Conservation (phyloP, 2,113 vertebrate genomes). For the Xenotilapia flavipinnis region DNA sequence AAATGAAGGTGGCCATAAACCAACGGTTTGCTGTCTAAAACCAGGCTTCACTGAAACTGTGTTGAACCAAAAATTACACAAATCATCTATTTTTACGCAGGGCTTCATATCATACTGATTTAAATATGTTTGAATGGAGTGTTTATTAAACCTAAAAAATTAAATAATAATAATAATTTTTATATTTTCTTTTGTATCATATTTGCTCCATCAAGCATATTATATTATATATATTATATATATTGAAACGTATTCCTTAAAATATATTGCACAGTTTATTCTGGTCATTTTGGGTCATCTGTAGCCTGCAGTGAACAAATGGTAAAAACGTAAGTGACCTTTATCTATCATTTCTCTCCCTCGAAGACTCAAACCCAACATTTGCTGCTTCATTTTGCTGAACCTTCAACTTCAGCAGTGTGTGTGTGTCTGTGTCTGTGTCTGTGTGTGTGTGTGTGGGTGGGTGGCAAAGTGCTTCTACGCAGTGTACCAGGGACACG, state of each 20-base stretch:
- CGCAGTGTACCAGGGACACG: no score
- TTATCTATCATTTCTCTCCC: neutral
- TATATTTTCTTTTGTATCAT: neutral
- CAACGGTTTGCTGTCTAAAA: neutral
- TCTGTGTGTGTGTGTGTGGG: no score
- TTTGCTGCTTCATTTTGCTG: constrained; percentile 70
- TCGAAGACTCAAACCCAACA: neutral
- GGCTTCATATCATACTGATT: neutral
- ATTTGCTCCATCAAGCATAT: neutral
- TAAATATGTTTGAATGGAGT: neutral
- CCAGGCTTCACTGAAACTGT: neutral
- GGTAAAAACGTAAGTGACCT: neutral
- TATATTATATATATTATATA: no score
- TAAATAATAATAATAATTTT: neutral
- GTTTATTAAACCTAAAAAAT: neutral
- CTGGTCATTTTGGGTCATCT: neutral
- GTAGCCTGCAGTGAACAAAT: neutral
- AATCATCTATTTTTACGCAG: neutral
- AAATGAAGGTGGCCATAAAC: neutral
- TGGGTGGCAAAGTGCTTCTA: no score
- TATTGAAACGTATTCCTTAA: neutral
- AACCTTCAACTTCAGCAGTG: no score
- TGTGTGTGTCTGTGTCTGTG: no score
- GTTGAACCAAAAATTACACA: neutral
- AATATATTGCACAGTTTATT: neutral